A percentile compares a stretch with the other conserved stretches of the same genome.
These are phyloP conservation scores for Toxostoma redivivum DNA, from an alignment of 2,113 vertebrate genomes.

Conservation along the genomic window DNA sequence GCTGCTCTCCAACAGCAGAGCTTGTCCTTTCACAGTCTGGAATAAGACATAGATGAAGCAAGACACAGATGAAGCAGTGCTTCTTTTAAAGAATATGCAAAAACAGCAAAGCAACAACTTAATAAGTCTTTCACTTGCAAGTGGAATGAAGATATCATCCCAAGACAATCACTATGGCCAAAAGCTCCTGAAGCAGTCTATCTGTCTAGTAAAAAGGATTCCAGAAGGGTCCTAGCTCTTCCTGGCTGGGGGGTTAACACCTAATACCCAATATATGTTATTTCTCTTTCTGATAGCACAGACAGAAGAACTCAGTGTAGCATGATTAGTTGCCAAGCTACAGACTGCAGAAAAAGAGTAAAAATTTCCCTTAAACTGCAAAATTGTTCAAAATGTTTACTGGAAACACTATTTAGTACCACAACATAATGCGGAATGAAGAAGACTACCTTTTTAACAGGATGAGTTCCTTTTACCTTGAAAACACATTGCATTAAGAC, in stretches of 20 bases:
- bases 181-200: neutral
- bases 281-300: neutral
- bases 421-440: neutral
- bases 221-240: neutral
- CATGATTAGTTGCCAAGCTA: neutral
- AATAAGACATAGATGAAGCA: neutral
- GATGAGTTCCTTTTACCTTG: neutral
- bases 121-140: neutral
- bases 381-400: neutral
- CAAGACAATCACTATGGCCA: neutral
- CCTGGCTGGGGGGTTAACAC: neutral
- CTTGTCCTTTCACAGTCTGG: neutral
- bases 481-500: neutral
- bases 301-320: neutral
- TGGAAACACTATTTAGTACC: neutral
- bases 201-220: neutral
- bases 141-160: neutral
- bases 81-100: neutral
- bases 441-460: neutral
- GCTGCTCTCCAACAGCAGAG: neutral
- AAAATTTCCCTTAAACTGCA: neutral
- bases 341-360: neutral
- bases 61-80: neutral
- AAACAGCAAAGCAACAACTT: neutral
- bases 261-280: neutral